Base-by-base conservation (phyloP, 2,888 invertebrate species). In the Frankliniella intonsa region DNA sequence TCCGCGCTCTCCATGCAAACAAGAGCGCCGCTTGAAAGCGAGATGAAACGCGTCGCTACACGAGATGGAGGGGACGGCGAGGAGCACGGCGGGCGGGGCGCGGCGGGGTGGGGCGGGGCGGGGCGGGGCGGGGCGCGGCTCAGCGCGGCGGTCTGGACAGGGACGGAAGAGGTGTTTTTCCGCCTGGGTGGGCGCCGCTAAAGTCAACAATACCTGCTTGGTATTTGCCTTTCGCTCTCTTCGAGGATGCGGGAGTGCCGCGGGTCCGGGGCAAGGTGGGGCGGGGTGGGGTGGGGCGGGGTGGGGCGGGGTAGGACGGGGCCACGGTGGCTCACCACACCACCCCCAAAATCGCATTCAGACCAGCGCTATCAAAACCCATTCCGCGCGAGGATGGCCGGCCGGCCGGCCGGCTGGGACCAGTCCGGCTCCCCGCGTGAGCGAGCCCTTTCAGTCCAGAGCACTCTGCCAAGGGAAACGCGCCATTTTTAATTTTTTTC, bases 161-260 rank as follows among this genome's bases (percentile, higher is more conserved):
- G 69, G 22, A 69, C 11, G 25, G 25, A 76, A 76, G 22, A 76
- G 25, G 69, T 76, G 69, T 76, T 76, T 76, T 76, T 76, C 69
- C 22, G 25, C 69, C 12, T 25, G 2, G 69, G 69, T 76, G 69
- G 69, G 22, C 69, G 25, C 69, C 69, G 25, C 69, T 25, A 76
- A 22, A 76, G 69, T 76, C 69, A 76, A 76, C 69, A 76, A 76
- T 76, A 76, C 69, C 69, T 76, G 69, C 69, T 12, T 12, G 22
- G 69, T 76, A 76, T 76, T 76, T 76, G 69, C 22, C 69, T 76
- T 76, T 76, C 69, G 25, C 69, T 76, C 25, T 76, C 69, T 22
- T 76, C 25, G 38, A 2, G 38, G 38, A 38, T 5, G 38, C 38
- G 5, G 38, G 38, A 38, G 5, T 3, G 22, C 69, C 25, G 69